A percentile compares a stretch with the other conserved stretches of the same genome.
Evolutionary conservation across 35 echinoderm and acorn worm genomes (phyloP).

Genomic region (Nesometra sesokonis): DNA sequence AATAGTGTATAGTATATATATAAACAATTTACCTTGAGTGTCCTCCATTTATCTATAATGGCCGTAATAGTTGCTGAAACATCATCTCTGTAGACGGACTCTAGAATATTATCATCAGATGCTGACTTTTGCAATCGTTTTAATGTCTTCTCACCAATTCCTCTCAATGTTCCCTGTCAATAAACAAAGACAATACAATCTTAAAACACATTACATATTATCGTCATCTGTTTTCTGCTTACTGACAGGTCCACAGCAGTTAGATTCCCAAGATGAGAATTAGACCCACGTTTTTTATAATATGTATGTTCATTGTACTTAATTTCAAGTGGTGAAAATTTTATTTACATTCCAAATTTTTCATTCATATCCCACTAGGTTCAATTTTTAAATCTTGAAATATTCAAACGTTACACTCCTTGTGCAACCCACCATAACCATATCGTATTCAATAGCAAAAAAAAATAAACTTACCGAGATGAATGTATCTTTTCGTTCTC

Average conservation of each 20-base stretch:
- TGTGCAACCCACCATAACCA: neutral
- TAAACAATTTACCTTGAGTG: slow-evolving; percentile 36
- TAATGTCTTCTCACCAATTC: slow-evolving; percentile 73
- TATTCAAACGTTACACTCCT: too few relatives aligned
- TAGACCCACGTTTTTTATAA: too few relatives aligned
- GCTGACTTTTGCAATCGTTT: slow-evolving; percentile 86
- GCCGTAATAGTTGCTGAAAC: slow-evolving; percentile 72
- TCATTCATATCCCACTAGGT: too few relatives aligned
- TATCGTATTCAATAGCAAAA: neutral
- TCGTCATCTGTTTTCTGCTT: too few relatives aligned
- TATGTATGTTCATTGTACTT: too few relatives aligned
- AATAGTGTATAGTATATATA: neutral
- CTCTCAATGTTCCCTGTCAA: slow-evolving; percentile 82
- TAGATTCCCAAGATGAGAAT: too few relatives aligned
- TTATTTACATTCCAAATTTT: too few relatives aligned
- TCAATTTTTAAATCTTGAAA: too few relatives aligned
- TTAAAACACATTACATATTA: neutral
- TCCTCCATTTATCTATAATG: slow-evolving; percentile 88
- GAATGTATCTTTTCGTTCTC: slow-evolving; percentile 64
- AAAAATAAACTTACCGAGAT: slow-evolving; percentile 77
- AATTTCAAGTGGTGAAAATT: too few relatives aligned
- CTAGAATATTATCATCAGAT: slow-evolving; percentile 85
- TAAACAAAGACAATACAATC: neutral
- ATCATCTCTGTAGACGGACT: slow-evolving; percentile 84
- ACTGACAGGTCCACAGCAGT: too few relatives aligned